These are phyloP conservation scores for Punctoribates punctum DNA, from an alignment of 2,888 invertebrate species.

Conservation along the genomic window DNA sequence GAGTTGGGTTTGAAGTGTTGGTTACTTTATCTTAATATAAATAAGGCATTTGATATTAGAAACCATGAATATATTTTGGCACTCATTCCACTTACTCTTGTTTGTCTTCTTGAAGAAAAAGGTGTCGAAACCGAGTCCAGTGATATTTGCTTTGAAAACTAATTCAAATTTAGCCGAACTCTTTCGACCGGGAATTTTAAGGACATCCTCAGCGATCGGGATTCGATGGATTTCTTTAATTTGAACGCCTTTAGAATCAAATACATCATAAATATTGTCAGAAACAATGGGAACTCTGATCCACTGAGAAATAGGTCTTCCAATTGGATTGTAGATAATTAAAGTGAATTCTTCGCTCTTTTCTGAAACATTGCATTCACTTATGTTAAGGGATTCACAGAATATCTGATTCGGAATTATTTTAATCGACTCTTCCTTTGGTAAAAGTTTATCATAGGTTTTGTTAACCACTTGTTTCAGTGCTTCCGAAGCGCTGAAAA, in stretches of 20 bases:
- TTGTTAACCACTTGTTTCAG: background rate
- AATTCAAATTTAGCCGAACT: slow-evolving; percentile 70
- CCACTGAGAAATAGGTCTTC: background rate
- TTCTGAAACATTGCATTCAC: slow-evolving; percentile 29
- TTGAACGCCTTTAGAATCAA: slow-evolving; percentile 16
- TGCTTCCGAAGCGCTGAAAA: background rate
- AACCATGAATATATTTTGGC: too few relatives aligned
- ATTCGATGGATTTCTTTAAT: slow-evolving; percentile 50
- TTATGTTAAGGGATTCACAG: slow-evolving; percentile 35
- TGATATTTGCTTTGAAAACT: slow-evolving; percentile 65
- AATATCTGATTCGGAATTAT: background rate
- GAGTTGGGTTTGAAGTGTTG: too few relatives aligned
- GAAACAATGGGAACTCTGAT: slow-evolving; percentile 26
- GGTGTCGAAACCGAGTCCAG: slow-evolving; percentile 56
- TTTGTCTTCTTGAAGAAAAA: slow-evolving; percentile 50
- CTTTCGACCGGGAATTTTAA: slow-evolving; percentile 62
- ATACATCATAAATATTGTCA: background rate
- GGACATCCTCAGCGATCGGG: slow-evolving; percentile 61
- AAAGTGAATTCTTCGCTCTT: slow-evolving; percentile 23
- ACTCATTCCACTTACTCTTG: too few relatives aligned
- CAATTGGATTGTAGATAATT: slow-evolving; percentile 39
- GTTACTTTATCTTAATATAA: too few relatives aligned
- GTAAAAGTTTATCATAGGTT: background rate
- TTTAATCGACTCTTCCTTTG: background rate
- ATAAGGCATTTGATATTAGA: too few relatives aligned